Evolutionary conservation across 2,797 vertebrate genomes (phyloP).

Genomic region (Danio choprae): DNA sequence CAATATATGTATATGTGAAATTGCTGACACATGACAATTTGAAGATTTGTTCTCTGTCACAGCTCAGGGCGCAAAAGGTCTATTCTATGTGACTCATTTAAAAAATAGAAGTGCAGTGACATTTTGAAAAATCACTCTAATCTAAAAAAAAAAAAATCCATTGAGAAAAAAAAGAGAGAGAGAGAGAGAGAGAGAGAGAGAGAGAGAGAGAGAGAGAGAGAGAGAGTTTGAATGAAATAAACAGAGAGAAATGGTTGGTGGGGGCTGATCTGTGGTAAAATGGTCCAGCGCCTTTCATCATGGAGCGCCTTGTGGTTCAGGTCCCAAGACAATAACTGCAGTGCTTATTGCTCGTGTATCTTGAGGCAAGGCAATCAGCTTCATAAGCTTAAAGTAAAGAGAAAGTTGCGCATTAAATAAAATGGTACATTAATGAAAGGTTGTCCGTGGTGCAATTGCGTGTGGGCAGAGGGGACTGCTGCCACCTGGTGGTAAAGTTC

Average conservation of each 20-base stretch:
- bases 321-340: slow-evolving; percentile 33
- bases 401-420: slow-evolving; percentile 22
- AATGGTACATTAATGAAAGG: slow-evolving; percentile 9
- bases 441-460: slow-evolving; percentile 23
- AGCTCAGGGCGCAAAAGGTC: neutral
- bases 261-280: neutral
- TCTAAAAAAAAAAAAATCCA: slow-evolving; percentile 20
- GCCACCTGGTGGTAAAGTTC: slow-evolving; percentile 61
- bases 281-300: slow-evolving; percentile 28
- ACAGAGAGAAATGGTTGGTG: neutral
- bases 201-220: neutral
- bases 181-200: neutral
- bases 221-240: neutral
- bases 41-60: neutral
- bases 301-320: neutral
- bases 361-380: slow-evolving; percentile 11
- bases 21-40: neutral
- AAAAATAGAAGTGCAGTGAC: neutral
- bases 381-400: neutral
- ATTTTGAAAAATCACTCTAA: slow-evolving; percentile 36
- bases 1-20: neutral
- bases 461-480: slow-evolving; percentile 55
- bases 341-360: slow-evolving; percentile 9
- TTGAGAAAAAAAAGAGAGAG: slow-evolving; percentile 11
- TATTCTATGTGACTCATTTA: slow-evolving; percentile 19